These are phyloP conservation scores for Erebia epiphron DNA, from an alignment of 2,888 invertebrate genomes.

Conservation along the genomic window DNA sequence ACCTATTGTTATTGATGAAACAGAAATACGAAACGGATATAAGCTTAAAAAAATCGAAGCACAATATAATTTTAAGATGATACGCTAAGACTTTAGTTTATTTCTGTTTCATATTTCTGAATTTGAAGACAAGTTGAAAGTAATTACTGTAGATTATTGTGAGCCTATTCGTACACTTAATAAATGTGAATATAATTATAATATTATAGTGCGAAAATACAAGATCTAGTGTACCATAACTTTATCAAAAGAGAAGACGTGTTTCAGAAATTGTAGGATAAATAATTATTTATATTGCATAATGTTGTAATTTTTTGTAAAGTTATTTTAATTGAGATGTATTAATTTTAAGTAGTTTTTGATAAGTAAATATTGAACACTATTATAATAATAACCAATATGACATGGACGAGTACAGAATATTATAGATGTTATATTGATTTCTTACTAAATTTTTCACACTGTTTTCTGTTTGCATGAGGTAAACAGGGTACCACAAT, in stretches of 20 bases:
- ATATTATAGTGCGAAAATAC: conserved; percentile 67
- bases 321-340: conserved; percentile 71
- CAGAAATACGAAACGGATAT: conserved; percentile 26
- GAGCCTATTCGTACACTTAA: conserved; percentile 59
- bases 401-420: conserved; percentile 67
- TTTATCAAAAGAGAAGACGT: conserved; percentile 58
- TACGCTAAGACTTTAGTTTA: conserved; percentile 24
- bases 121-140: conserved; percentile 30
- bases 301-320: conserved; percentile 77
- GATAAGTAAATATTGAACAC: conserved; percentile 78
- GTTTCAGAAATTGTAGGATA: conserved; percentile 61
- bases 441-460: conserved; percentile 1
- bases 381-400: conserved; percentile 46
- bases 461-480: conserved; percentile 42
- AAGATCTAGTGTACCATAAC: conserved; percentile 58
- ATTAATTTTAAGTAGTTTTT: conserved; percentile 79
- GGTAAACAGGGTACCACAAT: conserved; percentile 73
- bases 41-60: conserved; percentile 14
- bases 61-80: conserved; percentile 12
- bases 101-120: conserved; percentile 32
- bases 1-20: conserved; percentile 18
- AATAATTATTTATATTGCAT: conserved; percentile 59
- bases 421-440: conserved; percentile 5
- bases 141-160: conserved; percentile 58
- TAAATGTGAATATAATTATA: conserved; percentile 77